Evolutionary conservation across 2,797 vertebrate genomes (phyloP).

Genomic region (Smutsia temminckii): DNA sequence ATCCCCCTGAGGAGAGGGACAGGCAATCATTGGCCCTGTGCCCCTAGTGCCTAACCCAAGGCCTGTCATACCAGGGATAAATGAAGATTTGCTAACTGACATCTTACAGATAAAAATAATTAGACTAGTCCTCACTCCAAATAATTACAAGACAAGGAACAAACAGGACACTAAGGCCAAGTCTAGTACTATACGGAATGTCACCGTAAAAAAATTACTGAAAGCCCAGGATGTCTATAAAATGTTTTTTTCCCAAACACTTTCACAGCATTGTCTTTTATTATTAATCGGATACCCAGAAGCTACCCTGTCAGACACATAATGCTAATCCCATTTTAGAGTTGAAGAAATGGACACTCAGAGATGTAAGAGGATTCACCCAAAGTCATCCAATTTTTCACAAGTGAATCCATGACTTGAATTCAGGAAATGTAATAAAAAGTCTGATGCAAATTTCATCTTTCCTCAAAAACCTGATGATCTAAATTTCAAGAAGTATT

Average conservation of each 20-base stretch:
- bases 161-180: slow-evolving; percentile 40
- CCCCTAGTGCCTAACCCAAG: not conserved
- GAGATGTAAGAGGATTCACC: not conserved
- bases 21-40: not conserved
- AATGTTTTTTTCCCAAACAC: slow-evolving; percentile 55
- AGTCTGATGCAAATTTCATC: slow-evolving; percentile 2
- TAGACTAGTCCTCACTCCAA: slow-evolving; percentile 55
- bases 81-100: slow-evolving; percentile 58
- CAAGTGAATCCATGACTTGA: slow-evolving; percentile 34
- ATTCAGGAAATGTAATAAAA: slow-evolving; percentile 39
- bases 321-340: not conserved
- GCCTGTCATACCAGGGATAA: slow-evolving; percentile 7
- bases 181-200: not conserved
- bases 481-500: slow-evolving; percentile 28
- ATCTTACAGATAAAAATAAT: slow-evolving; percentile 62
- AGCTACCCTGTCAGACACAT: not conserved
- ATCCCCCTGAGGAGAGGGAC: not conserved
- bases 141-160: slow-evolving; percentile 56
- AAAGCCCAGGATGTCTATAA: not conserved
- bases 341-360: not conserved
- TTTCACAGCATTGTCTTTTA: slow-evolving; percentile 16
- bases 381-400: slow-evolving; percentile 32
- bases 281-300: slow-evolving; percentile 41
- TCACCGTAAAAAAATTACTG: slow-evolving; percentile 23
- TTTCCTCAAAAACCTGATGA: slow-evolving; percentile 45